Base-by-base conservation (phyloP, 1,140 invertebrate species). In the Leptinotarsa undecemlineata region DNA sequence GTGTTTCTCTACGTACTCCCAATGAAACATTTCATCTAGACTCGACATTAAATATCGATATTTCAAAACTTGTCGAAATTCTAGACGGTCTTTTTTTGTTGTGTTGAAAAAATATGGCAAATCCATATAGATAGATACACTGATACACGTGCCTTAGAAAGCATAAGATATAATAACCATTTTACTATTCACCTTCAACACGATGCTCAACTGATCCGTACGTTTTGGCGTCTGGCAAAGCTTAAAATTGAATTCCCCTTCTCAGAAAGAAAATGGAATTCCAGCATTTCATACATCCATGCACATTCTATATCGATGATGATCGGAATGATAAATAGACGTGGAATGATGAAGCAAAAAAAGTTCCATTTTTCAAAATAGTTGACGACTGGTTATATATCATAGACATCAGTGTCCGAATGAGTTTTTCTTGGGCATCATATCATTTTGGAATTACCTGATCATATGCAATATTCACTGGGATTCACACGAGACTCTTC, bases 251-350 rank as follows among this genome's bases (percentile, higher is more conserved):
- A 68, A 68, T 68, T 68, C 33, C 42, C n/a, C n/a, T 15, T 19
- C 23, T 33, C 19, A 48, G 66, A 3, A 68, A 26, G 66, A 48
- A 68, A 48, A 68, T 68, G 26, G 66, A 68, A 68, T 68, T 68
- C 17, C 66, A 42, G 42, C 23, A 68, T 68, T 68, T 48, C 66
- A n/a, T 47, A 68, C 15, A 68, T 68, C 42, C 42, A 68, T 47
- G 33, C 42, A 68, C 66, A 15, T 68, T n/a, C n/a, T 23, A 42
- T 47, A 33, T 42, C 6, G 42, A 19, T 17, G 51, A 19, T 57
- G 51, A 57, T 17, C n/a, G 51, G 14, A 57, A 57, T 57, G 51
- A 57, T 57, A 15, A 57, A 57, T 57, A 15, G 51, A 17, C n/a
- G 51, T 57, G 15, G 51, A 17, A 57, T 57, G 51, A 57, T 19